phyloP scores from a whole-genome alignment of 2,888 invertebrate species.

The Hymenopus coronatus region DNA sequence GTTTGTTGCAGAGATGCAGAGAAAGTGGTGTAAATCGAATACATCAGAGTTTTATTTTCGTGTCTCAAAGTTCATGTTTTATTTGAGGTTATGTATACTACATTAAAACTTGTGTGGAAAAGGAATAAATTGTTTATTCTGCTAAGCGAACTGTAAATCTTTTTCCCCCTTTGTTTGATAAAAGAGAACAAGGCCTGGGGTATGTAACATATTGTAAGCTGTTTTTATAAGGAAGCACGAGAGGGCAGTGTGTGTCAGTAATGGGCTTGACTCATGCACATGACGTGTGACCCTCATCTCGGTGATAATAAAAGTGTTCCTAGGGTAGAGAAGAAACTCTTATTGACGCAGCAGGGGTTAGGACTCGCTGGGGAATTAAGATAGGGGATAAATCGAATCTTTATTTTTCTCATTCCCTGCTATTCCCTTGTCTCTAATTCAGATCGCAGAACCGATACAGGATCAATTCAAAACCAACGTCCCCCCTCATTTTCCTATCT shows the following conservation, averaged over 20 bases:
- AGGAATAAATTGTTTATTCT: too few species aligned
- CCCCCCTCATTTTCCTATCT: neutral
- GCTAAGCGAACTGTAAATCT: too few species aligned
- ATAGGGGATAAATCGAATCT: constrained; percentile 22
- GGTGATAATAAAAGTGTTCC: neutral
- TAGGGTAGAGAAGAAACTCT: constrained; percentile 2
- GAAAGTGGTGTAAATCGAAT: too few species aligned
- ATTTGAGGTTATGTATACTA: too few species aligned
- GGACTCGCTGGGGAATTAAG: constrained; percentile 31
- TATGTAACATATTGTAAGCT: neutral
- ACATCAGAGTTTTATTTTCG: too few species aligned
- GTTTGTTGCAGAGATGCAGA: too few species aligned
- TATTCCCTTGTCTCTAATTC: constrained; percentile 14
- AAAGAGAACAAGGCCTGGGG: too few species aligned
- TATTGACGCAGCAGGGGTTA: constrained; percentile 28
- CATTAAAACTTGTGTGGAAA: too few species aligned
- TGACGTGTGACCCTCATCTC: neutral
- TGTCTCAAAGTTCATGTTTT: too few species aligned
- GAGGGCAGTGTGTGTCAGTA: neutral
- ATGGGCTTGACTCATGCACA: neutral
- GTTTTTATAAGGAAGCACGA: neutral
- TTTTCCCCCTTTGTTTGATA: too few species aligned
- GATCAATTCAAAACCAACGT: constrained; percentile 10
- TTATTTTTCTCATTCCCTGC: constrained; percentile 1
- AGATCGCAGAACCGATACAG: constrained; percentile 11